phyloP scores from a whole-genome alignment of 2,113 vertebrate species.

The Tragelaphus strepsiceros region DNA sequence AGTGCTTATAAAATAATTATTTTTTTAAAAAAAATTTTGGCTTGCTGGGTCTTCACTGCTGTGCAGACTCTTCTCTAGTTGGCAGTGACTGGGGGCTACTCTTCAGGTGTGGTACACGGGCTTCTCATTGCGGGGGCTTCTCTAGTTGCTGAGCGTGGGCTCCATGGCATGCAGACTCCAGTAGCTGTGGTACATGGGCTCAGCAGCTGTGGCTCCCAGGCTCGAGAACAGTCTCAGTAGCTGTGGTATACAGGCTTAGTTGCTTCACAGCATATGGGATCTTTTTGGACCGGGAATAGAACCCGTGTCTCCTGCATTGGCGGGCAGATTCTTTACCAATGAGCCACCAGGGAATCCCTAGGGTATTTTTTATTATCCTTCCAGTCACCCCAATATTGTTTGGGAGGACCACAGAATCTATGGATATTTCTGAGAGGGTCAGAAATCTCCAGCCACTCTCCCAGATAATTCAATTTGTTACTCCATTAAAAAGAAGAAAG shows the following conservation, averaged over 20 bases:
- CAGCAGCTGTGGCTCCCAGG: not conserved
- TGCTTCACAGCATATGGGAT: not conserved
- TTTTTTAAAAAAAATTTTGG: not conserved
- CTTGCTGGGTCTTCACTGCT: not conserved
- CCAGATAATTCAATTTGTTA: constrained; percentile 80
- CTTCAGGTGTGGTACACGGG: not conserved
- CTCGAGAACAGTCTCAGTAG: not conserved
- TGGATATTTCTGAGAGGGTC: constrained; percentile 62
- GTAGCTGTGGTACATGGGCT: not conserved
- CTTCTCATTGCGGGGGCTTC: not conserved
- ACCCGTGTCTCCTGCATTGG: not conserved
- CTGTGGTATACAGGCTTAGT: not conserved
- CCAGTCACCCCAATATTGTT: not conserved
- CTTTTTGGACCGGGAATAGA: not conserved
- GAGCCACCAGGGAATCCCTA: not conserved
- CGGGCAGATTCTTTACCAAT: not conserved
- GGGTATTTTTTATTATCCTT: not conserved
- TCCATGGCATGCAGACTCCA: not conserved
- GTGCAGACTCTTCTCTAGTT: not conserved
- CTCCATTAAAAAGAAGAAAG: constrained; percentile 42
- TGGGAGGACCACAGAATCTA: not conserved
- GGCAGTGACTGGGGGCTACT: not conserved
- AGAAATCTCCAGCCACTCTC: constrained; percentile 66
- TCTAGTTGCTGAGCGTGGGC: not conserved
- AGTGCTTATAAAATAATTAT: not conserved